phyloP scores from a whole-genome alignment of 2,888 invertebrate genomes.

The Acronicta aceris region DNA sequence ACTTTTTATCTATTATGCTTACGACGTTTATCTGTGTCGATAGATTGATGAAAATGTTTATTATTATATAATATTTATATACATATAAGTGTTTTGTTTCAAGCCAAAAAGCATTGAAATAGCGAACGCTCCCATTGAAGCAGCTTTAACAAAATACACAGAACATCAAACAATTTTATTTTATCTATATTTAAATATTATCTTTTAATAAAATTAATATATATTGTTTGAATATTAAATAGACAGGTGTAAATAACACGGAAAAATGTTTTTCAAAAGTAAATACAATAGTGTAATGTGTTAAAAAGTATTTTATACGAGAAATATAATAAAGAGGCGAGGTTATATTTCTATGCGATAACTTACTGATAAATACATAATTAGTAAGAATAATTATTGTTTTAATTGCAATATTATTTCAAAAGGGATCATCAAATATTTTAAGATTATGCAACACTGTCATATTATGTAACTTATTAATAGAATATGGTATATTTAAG shows the following conservation, averaged over 20 bases:
- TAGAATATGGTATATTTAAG: neutral
- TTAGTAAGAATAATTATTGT: conserved; percentile 18
- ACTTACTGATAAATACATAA: conserved; percentile 7
- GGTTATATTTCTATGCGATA: conserved; percentile 46
- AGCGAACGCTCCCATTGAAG: conserved; percentile 51
- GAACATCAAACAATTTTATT: conserved; percentile 39
- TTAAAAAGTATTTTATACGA: conserved; percentile 44
- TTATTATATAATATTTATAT: conserved; percentile 52
- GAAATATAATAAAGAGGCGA: conserved; percentile 45
- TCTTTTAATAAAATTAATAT: conserved; percentile 27
- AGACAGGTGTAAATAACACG: conserved; percentile 46
- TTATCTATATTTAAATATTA: conserved; percentile 11
- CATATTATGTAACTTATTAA: conserved; percentile 11
- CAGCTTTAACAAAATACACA: conserved; percentile 54
- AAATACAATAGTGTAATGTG: conserved; percentile 40
- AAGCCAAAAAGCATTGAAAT: conserved; percentile 69
- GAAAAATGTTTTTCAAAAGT: conserved; percentile 40
- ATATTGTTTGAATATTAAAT: conserved; percentile 26
- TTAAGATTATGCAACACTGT: conserved; percentile 14
- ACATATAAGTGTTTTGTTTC: conserved; percentile 59
- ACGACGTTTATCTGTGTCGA: conserved; percentile 46
- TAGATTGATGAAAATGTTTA: conserved; percentile 46
- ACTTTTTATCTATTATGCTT: conserved; percentile 50
- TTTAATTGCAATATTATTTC: neutral
- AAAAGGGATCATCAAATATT: neutral